These are phyloP conservation scores for Dromaius novaehollandiae DNA, from an alignment of 2,113 vertebrate genomes.

Conservation along the genomic window DNA sequence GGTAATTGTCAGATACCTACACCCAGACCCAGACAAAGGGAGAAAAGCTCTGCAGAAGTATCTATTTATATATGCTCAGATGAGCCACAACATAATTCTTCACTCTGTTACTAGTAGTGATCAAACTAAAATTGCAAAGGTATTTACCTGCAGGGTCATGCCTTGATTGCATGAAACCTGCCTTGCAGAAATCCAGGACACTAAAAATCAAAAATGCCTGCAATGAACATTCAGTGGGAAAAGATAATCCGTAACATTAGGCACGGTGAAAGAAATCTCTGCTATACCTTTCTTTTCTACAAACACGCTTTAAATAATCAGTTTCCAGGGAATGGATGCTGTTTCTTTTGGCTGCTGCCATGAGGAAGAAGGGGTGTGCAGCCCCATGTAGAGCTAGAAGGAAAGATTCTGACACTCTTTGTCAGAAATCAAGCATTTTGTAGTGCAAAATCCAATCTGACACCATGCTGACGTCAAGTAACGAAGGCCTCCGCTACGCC, in stretches of 20 bases:
- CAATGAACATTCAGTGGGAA: constrained; percentile 28
- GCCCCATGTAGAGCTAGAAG: background rate
- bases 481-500: background rate
- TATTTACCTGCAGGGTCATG: constrained; percentile 34
- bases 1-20: background rate
- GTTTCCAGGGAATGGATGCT: background rate
- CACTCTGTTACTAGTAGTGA: background rate
- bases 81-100: background rate
- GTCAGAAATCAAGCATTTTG: background rate
- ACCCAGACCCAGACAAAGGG: background rate
- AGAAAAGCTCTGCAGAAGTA: background rate
- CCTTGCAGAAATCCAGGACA: constrained; percentile 43
- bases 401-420: background rate
- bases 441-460: background rate
- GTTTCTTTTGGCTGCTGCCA: constrained; percentile 28
- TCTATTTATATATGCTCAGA: background rate
- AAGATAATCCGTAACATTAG: constrained; percentile 31
- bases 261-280: constrained; percentile 30
- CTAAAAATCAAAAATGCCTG: constrained; percentile 59
- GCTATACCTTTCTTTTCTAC: background rate
- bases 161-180: constrained; percentile 44
- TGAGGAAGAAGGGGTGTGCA: background rate
- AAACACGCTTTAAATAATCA: constrained; percentile 47
- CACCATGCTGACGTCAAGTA: background rate
- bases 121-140: constrained; percentile 21